Evolutionary conservation across 2,797 vertebrate genomes (phyloP).

Genomic region (Pygocentrus nattereri): DNA sequence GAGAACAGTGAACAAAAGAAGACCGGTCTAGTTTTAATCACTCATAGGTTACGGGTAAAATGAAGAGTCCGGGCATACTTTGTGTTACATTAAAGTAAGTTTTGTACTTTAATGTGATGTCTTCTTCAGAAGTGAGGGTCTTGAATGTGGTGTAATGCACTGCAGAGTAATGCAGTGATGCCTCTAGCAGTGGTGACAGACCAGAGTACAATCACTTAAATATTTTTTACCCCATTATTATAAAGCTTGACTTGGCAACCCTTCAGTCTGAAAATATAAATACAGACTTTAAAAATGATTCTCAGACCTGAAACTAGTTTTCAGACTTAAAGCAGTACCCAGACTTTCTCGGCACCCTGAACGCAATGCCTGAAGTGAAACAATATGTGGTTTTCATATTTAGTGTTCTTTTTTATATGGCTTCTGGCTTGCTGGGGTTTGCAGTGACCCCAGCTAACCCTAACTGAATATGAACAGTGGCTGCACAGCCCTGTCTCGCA

Average conservation of each 20-base stretch:
- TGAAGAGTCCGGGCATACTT: too few species aligned
- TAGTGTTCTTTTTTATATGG: not conserved
- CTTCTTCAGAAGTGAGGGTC: too few species aligned
- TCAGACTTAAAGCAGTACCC: not conserved
- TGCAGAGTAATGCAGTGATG: too few species aligned
- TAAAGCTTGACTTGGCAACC: not conserved
- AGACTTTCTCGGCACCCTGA: not conserved
- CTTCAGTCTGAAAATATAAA: not conserved
- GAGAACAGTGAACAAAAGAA: too few species aligned
- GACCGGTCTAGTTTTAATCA: too few species aligned
- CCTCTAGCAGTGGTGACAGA: too few species aligned
- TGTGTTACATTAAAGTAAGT: too few species aligned
- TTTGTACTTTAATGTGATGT: too few species aligned
- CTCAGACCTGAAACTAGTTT: not conserved
- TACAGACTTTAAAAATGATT: not conserved
- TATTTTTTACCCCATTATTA: not conserved
- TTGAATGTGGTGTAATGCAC: too few species aligned
- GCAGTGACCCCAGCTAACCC: slow-evolving; percentile 7
- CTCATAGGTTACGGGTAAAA: too few species aligned
- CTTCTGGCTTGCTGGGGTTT: not conserved
- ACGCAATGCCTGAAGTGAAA: not conserved
- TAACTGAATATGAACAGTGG: not conserved
- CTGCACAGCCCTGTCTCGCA: slow-evolving; percentile 47
- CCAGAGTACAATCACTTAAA: not conserved
- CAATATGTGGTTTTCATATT: slow-evolving; percentile 17